A percentile compares a stretch with the other conserved stretches of the same genome.
Conservation (phyloP, 2,888 invertebrate genomes). For the Stictocephala bisonia region DNA sequence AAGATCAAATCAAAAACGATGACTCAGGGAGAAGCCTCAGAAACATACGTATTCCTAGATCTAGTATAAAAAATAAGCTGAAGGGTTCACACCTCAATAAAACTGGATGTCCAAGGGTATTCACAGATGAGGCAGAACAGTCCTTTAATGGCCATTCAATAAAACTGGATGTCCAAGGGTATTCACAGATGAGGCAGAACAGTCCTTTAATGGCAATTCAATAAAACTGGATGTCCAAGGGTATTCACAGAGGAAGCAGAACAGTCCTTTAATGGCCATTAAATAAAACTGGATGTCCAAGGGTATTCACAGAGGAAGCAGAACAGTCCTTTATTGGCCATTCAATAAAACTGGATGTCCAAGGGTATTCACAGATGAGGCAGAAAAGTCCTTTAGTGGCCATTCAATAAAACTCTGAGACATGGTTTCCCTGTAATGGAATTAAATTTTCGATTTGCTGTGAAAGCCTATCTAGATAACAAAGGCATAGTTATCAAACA, state of each 20-base stretch:
- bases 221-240: constrained; percentile 34
- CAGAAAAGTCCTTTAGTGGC: too few species aligned
- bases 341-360: too few species aligned
- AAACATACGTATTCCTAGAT: constrained; percentile 48
- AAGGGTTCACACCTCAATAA: constrained; percentile 49
- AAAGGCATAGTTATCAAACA: constrained; percentile 49
- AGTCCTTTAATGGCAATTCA: constrained; percentile 52
- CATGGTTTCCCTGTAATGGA: constrained; percentile 58
- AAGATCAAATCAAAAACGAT: constrained; percentile 39
- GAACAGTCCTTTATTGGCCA: constrained; percentile 55
- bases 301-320: constrained; percentile 55
- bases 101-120: constrained; percentile 45
- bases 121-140: constrained; percentile 56
- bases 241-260: constrained; percentile 57
- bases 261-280: constrained; percentile 52
- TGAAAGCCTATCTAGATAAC: constrained; percentile 45
- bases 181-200: constrained; percentile 57
- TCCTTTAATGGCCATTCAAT: constrained; percentile 53
- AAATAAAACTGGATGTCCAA: constrained; percentile 42
- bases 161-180: constrained; percentile 40
- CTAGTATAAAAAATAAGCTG: constrained; percentile 52
- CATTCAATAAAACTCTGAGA: too few species aligned
- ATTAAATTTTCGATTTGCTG: constrained; percentile 43
- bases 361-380: too few species aligned
- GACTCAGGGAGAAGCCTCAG: constrained; percentile 50